Base-by-base conservation (phyloP, 2,888 invertebrate species). In the Lasioglossum oenotherae region DNA sequence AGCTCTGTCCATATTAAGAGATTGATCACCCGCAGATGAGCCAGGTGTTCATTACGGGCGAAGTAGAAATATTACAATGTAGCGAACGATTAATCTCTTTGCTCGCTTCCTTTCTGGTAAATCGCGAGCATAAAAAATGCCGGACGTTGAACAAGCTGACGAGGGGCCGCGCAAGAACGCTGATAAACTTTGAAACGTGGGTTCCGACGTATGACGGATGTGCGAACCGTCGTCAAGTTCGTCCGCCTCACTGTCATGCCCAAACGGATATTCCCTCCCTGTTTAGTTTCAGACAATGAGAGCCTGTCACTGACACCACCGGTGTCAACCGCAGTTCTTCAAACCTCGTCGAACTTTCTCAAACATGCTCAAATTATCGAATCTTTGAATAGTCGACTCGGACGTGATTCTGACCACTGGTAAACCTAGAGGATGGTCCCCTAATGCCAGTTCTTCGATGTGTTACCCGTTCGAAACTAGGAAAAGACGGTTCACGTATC, bases 171-270 rank as follows among this genome's bases (percentile, higher is more conserved):
- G 8, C 53, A 19, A 46, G 76, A 87, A 78, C 80, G 72, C 78
- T 38, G 83, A 87, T 80, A 73, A 44, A 81, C 67, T 82, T 75
- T 53, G 53, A 27, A 69, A 79, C 74, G 80, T 74, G 81, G 84
- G 46, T 79, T 69, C 72, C 57, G 80, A 87, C 78, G 72, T 79
- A 35, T 82, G 72, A 85, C 83, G 78, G 78, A 85, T 84, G 38
- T 31, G 60, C 38, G 69, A 86, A 53, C 75, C 77, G 78, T 77
- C 81, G 75, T 69, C 76, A 49, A 67, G 46, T 35, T 69, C 72
- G 67, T 60, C 74, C 57, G 74, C 27, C 27, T 53, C 44, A 10
- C 12, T 74, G 67, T 35, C 77, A 73, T 35, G 31, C 35, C 64
- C 49, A 46, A 72, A 44, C 38, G 74, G 74, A 60, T 27, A 60